Evolutionary conservation across 2,113 vertebrate species (phyloP).

Genomic region (Onychostruthus taczanowskii): DNA sequence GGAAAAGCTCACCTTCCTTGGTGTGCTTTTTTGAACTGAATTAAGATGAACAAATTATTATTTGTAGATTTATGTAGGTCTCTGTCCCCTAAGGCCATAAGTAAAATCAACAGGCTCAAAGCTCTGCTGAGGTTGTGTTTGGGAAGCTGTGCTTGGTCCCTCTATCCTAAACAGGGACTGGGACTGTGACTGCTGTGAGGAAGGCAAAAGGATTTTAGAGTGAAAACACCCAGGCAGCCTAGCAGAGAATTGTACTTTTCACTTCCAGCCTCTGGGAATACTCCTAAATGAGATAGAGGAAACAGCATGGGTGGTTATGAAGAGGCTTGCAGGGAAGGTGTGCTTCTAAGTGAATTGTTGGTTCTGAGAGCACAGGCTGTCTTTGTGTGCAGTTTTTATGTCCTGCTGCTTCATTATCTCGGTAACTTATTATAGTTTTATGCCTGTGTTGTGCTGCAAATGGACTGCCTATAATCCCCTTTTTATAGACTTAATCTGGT

Average conservation of each 20-base stretch:
- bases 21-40: not conserved
- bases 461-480: conserved; percentile 27
- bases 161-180: not conserved
- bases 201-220: not conserved
- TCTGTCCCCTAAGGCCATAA: not conserved
- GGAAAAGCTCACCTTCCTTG: not conserved
- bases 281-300: not conserved
- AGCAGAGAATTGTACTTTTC: not conserved
- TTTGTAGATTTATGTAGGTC: not conserved
- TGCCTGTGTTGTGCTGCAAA: conserved; percentile 36
- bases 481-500: conserved; percentile 43
- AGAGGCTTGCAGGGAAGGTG: not conserved
- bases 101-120: not conserved
- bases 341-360: not conserved
- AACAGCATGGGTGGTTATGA: fast-evolving
- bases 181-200: not conserved
- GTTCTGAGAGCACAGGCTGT: not conserved
- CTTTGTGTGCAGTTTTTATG: not conserved
- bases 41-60: not conserved
- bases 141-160: not conserved
- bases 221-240: not conserved
- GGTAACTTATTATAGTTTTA: conserved; percentile 34
- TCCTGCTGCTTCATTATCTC: conserved; percentile 40
- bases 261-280: not conserved
- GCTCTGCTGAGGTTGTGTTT: not conserved